Percentiles rank a stretch among this genome's conserved stretches.
These are phyloP conservation scores for Morpho achilles DNA, from an alignment of 2,888 invertebrate genomes.

Conservation along the genomic window DNA sequence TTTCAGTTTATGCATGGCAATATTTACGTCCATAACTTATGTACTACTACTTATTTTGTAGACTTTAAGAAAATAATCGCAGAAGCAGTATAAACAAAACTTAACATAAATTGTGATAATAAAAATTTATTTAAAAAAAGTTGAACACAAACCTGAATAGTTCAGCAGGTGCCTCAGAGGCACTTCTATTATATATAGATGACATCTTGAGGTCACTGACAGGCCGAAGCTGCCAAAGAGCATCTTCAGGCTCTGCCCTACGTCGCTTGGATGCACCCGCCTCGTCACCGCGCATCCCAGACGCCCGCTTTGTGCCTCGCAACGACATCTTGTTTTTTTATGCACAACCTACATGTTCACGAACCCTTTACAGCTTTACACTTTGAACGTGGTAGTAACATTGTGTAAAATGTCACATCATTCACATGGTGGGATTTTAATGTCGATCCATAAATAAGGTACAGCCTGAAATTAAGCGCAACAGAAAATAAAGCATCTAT, in stretches of 20 bases:
- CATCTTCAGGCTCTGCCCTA: constrained; percentile 66
- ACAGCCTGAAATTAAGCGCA: constrained; percentile 50
- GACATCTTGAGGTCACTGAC: constrained; percentile 92
- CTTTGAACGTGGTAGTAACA: constrained; percentile 72
- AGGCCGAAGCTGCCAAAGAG: constrained; percentile 89
- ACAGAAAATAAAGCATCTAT: background rate
- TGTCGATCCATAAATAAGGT: constrained; percentile 42
- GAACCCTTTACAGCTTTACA: constrained; percentile 65
- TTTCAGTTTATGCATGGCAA: no score
- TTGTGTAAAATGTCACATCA: constrained; percentile 73
- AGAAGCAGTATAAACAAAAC: background rate
- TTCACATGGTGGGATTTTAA: constrained; percentile 67
- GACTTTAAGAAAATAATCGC: background rate
- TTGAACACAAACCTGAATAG: constrained; percentile 81
- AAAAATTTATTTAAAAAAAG: background rate
- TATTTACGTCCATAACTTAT: no score
- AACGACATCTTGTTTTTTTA: constrained; percentile 63
- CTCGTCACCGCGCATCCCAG: constrained; percentile 65
- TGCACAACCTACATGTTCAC: constrained; percentile 75
- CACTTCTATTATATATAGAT: constrained; percentile 91
- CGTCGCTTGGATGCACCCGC: constrained; percentile 68
- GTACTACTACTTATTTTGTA: no score
- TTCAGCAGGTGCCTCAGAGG: constrained; percentile 91
- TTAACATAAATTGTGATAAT: no score
- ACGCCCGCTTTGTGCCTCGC: constrained; percentile 72